phyloP scores from a whole-genome alignment of 2,888 invertebrate species.

The Endotricha flammealis region DNA sequence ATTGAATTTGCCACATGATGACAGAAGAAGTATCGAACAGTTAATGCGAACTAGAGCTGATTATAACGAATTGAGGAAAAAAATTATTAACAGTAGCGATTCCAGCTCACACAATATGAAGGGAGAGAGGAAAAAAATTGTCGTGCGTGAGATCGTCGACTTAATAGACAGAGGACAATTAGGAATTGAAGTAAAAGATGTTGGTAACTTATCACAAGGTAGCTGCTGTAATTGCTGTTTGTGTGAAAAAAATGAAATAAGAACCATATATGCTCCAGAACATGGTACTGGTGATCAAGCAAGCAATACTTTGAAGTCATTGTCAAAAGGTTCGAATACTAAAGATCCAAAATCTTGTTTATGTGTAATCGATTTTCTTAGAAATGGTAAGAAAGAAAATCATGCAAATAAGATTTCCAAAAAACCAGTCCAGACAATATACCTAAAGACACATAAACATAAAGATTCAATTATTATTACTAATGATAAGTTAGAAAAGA shows the following conservation, averaged over 20 bases:
- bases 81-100: conserved; percentile 32
- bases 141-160: conserved; percentile 29
- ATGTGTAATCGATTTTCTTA: too few relatives aligned
- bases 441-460: too few relatives aligned
- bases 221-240: conserved; percentile 32
- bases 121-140: conserved; percentile 22
- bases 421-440: too few relatives aligned
- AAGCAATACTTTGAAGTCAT: too few relatives aligned
- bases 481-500: conserved; percentile 31
- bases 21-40: too few relatives aligned
- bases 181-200: conserved; percentile 14
- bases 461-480: conserved; percentile 40
- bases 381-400: too few relatives aligned
- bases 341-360: too few relatives aligned
- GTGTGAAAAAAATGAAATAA: too few relatives aligned
- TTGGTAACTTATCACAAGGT: conserved; percentile 15
- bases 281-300: too few relatives aligned
- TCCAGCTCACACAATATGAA: conserved; percentile 13
- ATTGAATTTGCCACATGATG: background rate
- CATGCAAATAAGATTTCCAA: too few relatives aligned
- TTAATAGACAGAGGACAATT: conserved; percentile 37
- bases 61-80: conserved; percentile 40
- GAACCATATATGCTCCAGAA: too few relatives aligned
- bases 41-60: conserved; percentile 40
- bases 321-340: too few relatives aligned